Evolutionary conservation across 1,140 invertebrate species (phyloP).

Genomic region (Drosophila busckii): DNA sequence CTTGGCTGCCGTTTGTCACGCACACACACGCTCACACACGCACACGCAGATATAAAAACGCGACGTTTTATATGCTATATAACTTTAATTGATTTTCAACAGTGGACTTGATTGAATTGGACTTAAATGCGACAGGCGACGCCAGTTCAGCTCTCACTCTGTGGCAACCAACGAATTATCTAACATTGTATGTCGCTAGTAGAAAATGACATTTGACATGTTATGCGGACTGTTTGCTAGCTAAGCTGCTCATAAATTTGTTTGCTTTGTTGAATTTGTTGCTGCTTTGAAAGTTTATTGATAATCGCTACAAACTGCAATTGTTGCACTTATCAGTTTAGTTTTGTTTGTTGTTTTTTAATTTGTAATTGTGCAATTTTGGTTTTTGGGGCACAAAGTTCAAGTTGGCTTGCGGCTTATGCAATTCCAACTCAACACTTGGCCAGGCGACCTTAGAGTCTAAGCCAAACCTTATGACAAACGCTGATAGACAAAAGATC

Average conservation of each 20-base stretch:
- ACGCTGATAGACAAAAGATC: constrained; percentile 19
- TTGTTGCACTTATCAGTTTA: constrained; percentile 52
- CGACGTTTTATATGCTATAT: constrained; percentile 12
- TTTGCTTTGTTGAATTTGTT: too few relatives aligned
- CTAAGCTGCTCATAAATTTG: constrained; percentile 65
- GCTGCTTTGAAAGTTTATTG: too few relatives aligned
- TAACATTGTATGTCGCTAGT: constrained; percentile 46
- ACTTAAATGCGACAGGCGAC: constrained; percentile 36
- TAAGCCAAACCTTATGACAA: constrained; percentile 47
- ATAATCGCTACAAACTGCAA: constrained; percentile 51
- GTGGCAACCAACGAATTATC: constrained; percentile 36
- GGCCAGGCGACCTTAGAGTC: constrained; percentile 42
- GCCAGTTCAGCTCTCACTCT: too few relatives aligned
- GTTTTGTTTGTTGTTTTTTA: constrained; percentile 14
- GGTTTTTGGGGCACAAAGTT: constrained; percentile 33
- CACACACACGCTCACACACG: too few relatives aligned
- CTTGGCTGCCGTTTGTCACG: constrained; percentile 3
- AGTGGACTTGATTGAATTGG: constrained; percentile 36
- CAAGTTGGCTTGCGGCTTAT: constrained; percentile 30
- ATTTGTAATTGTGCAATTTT: constrained; percentile 53
- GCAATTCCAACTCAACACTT: constrained; percentile 28
- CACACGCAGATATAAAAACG: constrained; percentile 17
- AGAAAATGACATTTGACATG: constrained; percentile 75
- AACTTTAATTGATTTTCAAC: constrained; percentile 46
- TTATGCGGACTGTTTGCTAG: too few relatives aligned